These are phyloP conservation scores for Archocentrus centrarchus DNA, from an alignment of 2,113 vertebrate genomes.

Conservation along the genomic window DNA sequence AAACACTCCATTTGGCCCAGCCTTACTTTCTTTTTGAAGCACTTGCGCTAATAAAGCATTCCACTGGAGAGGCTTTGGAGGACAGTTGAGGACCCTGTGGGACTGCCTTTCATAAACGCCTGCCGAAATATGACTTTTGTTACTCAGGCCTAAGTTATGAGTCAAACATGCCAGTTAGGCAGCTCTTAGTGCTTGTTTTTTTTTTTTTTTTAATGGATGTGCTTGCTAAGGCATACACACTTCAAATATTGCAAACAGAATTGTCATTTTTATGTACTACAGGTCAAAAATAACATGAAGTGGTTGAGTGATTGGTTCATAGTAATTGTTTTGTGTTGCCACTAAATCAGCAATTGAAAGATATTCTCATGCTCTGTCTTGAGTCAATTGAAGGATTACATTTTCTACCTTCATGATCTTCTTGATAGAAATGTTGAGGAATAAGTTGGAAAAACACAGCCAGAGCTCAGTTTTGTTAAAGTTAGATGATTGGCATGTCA, in stretches of 20 bases:
- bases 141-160: constrained; percentile 48
- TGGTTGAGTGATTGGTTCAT: not conserved
- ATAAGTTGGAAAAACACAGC: fast-evolving
- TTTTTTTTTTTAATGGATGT: constrained; percentile 6
- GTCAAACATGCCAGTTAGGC: constrained; percentile 32
- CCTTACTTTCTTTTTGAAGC: constrained; percentile 15
- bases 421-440: not conserved
- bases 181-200: constrained; percentile 20
- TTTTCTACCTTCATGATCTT: not conserved
- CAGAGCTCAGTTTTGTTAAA: not conserved
- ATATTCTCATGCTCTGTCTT: not conserved
- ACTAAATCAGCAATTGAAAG: not conserved
- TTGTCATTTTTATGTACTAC: not conserved
- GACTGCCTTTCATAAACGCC: constrained; percentile 61
- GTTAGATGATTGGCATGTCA: not conserved
- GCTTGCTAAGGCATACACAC: not conserved
- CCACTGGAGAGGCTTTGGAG: constrained; percentile 50
- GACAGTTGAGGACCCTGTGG: constrained; percentile 47
- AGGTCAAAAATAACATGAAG: not conserved
- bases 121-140: constrained; percentile 44
- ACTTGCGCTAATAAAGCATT: constrained; percentile 38
- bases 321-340: not conserved
- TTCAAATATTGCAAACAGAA: not conserved
- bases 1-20: not conserved
- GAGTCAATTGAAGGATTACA: not conserved